Base-by-base conservation (phyloP, 2,797 vertebrate species). In the Scolopax rusticola region DNA sequence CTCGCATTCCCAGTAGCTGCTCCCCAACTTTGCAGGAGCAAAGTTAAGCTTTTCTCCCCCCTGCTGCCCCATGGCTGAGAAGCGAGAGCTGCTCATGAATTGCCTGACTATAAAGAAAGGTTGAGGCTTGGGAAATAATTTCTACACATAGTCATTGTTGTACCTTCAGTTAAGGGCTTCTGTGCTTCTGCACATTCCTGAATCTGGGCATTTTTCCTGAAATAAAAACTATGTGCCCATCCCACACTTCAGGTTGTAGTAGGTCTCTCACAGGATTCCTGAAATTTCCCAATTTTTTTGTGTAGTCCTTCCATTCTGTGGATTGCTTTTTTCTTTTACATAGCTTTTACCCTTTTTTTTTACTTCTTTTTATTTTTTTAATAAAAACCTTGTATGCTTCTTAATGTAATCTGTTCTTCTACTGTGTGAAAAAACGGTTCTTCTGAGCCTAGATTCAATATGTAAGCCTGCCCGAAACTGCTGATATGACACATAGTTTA, bases 401-500 rank as follows among this genome's bases (percentile, higher is more conserved):
- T 83, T 79, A 67, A 12, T 20, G n/a, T 83, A 76, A 80, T 83
- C 71, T 87, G 32, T 50, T 96, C 25, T 71, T 85, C 45, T 61
- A 9, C 38, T 74, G 18, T 75, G 57, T 33, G 53, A 63, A 80
- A 50, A 92, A 89, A 89, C 38, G 21, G 16, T 74, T 89, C 69
- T 94, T 73, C 65, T 82, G 43, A 89, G 69, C 71, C 28, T 87
- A 59, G 82, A 67, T 92, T 96, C 91, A 92, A 85, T 87, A 91
- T 5, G 15, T 65, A 74, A 93, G 43, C 27, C 74, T 91, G 77
- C 51, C 69, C 10, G 19, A 95, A 95, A 77, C 73, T 95, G 84
- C 95, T 94, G 93, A 93, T 91, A 64, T 77, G 88, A 93, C 83
- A 87, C 15, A 48, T 78, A 95, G 68, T 65, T 90, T 89, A 93